These are phyloP conservation scores for Phymastichus coffea DNA, from an alignment of 1,140 invertebrate genomes.

Conservation along the genomic window DNA sequence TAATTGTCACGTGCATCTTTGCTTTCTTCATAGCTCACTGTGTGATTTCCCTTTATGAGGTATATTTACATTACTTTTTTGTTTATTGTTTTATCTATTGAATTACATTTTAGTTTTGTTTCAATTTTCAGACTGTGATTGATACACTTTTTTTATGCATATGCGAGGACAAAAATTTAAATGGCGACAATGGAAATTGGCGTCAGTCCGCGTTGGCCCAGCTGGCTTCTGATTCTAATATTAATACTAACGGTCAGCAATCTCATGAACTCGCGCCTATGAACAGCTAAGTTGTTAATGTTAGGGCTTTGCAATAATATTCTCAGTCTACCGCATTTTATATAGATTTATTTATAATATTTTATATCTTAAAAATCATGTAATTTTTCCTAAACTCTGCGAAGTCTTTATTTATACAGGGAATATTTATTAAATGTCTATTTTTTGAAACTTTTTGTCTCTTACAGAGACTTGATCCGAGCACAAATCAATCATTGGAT, in stretches of 20 bases:
- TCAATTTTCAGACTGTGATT: conserved; percentile 79
- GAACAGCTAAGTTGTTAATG: no score
- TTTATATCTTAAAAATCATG: no score
- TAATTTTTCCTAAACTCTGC: no score
- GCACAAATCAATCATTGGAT: no score
- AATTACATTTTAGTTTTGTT: not conserved
- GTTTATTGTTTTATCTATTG: not conserved
- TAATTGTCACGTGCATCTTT: conserved; percentile 84
- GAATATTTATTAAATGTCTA: no score
- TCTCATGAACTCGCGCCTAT: conserved; percentile 51
- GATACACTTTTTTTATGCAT: conserved; percentile 94
- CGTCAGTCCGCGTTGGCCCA: conserved; percentile 64
- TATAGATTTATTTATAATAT: no score
- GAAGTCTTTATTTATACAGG: no score
- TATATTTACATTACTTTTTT: conserved; percentile 49
- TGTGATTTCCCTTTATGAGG: conserved; percentile 91
- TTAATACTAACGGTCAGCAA: conserved; percentile 49
- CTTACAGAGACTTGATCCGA: no score
- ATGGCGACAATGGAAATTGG: conserved; percentile 66
- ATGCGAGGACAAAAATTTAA: conserved; percentile 76
- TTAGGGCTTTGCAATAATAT: no score
- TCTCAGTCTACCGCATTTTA: no score
- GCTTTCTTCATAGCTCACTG: conserved; percentile 92
- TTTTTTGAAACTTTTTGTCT: no score
- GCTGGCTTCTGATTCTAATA: conserved; percentile 49